Percentiles rank a stretch among this genome's conserved stretches.
Conservation (phyloP, 2,888 invertebrate genomes). For the Pycnomerus fuliginosus region DNA sequence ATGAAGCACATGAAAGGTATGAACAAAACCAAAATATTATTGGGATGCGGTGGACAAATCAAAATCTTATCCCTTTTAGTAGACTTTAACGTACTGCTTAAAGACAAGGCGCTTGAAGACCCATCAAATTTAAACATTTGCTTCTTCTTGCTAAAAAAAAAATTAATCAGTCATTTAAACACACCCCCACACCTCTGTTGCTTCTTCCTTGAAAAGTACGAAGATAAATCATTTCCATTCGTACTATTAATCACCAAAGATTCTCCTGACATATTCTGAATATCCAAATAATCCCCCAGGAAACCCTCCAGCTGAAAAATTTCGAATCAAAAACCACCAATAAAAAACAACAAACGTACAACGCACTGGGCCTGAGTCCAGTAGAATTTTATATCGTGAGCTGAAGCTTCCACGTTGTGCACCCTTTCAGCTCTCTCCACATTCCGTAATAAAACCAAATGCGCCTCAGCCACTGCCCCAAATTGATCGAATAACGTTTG, state of each 20-base stretch:
- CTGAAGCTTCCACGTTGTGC: slow-evolving; percentile 56
- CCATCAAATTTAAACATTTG: slow-evolving; percentile 72
- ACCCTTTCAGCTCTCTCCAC: slow-evolving; percentile 62
- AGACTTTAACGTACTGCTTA: slow-evolving; percentile 44
- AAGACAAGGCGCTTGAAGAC: slow-evolving; percentile 51
- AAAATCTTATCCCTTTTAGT: slow-evolving; percentile 59
- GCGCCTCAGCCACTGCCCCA: slow-evolving; percentile 76
- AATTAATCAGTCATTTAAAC: neutral
- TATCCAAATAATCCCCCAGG: slow-evolving; percentile 83
- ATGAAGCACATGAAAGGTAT: slow-evolving; percentile 81
- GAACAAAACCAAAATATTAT: slow-evolving; percentile 75
- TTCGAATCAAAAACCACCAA: slow-evolving; percentile 2
- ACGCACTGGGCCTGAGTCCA: slow-evolving; percentile 90
- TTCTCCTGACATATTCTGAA: slow-evolving; percentile 73
- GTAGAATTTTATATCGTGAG: slow-evolving; percentile 76
- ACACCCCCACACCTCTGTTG: slow-evolving; percentile 46
- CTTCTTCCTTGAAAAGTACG: slow-evolving; percentile 57
- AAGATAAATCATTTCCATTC: slow-evolving; percentile 57
- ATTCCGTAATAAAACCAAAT: slow-evolving; percentile 66
- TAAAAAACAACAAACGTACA: slow-evolving; percentile 57
- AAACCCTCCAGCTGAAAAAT: slow-evolving; percentile 71
- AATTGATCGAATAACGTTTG: slow-evolving; percentile 81
- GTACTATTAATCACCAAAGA: slow-evolving; percentile 52
- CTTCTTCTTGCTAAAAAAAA: slow-evolving; percentile 56
- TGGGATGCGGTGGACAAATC: slow-evolving; percentile 75